These are phyloP conservation scores for Alcis repandata DNA, from an alignment of 2,888 invertebrate genomes.

Conservation along the genomic window DNA sequence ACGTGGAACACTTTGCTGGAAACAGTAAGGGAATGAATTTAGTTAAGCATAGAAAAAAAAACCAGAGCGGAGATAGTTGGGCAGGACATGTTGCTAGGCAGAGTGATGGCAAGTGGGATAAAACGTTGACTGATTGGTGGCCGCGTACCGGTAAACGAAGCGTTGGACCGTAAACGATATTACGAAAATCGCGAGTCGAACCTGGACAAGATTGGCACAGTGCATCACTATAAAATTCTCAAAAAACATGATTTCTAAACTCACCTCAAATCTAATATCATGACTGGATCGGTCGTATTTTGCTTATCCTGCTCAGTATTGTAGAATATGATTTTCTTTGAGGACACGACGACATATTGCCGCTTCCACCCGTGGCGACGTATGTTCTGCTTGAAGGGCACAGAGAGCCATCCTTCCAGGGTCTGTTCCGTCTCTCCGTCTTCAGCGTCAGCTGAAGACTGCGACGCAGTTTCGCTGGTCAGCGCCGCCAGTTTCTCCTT, in stretches of 20 bases:
- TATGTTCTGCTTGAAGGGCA: conserved; percentile 98
- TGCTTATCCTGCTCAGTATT: conserved; percentile 97
- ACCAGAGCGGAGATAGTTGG: too few relatives aligned
- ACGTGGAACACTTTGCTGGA: conserved; percentile 99
- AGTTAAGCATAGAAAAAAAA: not conserved
- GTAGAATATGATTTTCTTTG: conserved; percentile 98
- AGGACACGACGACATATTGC: conserved; percentile 98
- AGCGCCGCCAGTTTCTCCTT: conserved; percentile 93
- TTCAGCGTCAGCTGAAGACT: conserved; percentile 96
- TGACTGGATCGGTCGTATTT: conserved; percentile 97
- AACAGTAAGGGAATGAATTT: not conserved
- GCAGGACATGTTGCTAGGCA: too few relatives aligned
- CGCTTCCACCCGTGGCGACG: conserved; percentile 98
- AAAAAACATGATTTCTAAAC: conserved; percentile 48
- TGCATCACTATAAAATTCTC: too few relatives aligned
- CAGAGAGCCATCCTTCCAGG: conserved; percentile 98
- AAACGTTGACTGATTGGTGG: too few relatives aligned
- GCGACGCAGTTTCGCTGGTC: conserved; percentile 95
- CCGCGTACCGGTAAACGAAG: too few relatives aligned
- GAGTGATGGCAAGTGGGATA: too few relatives aligned
- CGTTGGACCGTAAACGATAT: too few relatives aligned
- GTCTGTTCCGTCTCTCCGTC: conserved; percentile 92
- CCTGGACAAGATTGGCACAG: too few relatives aligned
- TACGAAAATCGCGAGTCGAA: too few relatives aligned
- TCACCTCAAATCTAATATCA: conserved; percentile 98